These are phyloP conservation scores for Trissolcus brochymenae DNA, from an alignment of 2,888 invertebrate species.

Conservation along the genomic window DNA sequence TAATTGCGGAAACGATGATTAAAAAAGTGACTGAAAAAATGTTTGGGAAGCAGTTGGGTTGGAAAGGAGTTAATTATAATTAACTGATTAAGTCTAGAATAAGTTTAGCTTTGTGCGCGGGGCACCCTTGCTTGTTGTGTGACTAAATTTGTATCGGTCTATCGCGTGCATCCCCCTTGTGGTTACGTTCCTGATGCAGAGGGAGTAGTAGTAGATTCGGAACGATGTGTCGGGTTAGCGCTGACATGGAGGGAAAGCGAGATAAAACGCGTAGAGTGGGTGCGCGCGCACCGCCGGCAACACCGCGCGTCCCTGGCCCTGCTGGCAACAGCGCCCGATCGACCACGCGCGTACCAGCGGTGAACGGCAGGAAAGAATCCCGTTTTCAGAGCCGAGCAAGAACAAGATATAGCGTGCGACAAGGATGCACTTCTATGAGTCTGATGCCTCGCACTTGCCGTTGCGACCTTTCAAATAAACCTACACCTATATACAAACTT, in stretches of 20 bases:
- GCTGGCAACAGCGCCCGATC: conserved; percentile 61
- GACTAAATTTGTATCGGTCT: conserved; percentile 39
- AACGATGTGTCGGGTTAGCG: conserved; percentile 6
- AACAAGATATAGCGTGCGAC: background rate
- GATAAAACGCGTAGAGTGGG: conserved; percentile 5
- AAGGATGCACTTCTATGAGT: background rate
- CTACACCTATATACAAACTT: too few species aligned
- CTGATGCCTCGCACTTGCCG: too few species aligned
- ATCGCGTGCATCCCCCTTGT: conserved; percentile 3
- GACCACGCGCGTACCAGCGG: conserved; percentile 66
- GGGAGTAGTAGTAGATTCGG: conserved; percentile 38
- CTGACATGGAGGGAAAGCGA: conserved; percentile 27
- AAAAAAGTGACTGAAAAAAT: too few species aligned
- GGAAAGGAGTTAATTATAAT: conserved; percentile 10
- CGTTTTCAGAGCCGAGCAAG: conserved; percentile 64
- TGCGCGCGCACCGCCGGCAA: conserved; percentile 21
- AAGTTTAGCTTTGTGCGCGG: conserved; percentile 28
- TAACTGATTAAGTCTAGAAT: conserved; percentile 24
- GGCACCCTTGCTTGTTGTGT: conserved; percentile 18
- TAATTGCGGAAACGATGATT: too few species aligned
- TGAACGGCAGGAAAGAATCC: conserved; percentile 74
- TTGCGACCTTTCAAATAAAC: too few species aligned
- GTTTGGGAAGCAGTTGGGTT: background rate
- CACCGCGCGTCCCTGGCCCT: background rate
- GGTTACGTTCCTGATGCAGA: conserved; percentile 6